Conservation (phyloP, 2,113 vertebrate species). For the Oncorhynchus gorbuscha region DNA sequence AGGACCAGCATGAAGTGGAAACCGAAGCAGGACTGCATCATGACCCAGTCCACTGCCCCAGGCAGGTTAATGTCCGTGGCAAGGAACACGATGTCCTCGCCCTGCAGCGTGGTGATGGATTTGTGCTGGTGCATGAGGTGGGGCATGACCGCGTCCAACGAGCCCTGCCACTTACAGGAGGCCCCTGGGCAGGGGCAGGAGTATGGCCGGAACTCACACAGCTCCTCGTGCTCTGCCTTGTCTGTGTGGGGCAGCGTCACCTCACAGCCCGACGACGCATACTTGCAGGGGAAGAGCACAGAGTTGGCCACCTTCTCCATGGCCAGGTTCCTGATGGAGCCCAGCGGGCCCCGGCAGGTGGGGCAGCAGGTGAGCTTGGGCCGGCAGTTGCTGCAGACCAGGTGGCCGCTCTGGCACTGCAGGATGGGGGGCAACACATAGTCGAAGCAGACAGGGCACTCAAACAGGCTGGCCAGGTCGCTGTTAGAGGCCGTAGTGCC, state of each 20-base stretch:
- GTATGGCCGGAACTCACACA: conserved; percentile 97
- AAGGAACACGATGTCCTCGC: conserved; percentile 97
- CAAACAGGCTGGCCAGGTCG: conserved; percentile 97
- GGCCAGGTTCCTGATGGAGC: conserved; percentile 98
- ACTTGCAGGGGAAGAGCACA: conserved; percentile 97
- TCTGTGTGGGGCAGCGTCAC: conserved; percentile 97
- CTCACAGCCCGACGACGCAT: conserved; percentile 96
- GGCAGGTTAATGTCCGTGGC: conserved; percentile 99
- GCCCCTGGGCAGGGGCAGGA: conserved; percentile 97
- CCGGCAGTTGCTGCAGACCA: conserved; percentile 98
- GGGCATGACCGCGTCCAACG: conserved; percentile 97
- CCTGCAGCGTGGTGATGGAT: conserved; percentile 97
- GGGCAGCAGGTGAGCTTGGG: conserved; percentile 98
- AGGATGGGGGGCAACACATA: conserved; percentile 98
- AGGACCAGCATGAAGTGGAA: conserved; percentile 99
- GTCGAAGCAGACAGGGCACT: conserved; percentile 99
- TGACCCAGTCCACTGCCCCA: conserved; percentile 98
- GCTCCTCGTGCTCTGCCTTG: conserved; percentile 98
- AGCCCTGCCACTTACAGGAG: conserved; percentile 98
- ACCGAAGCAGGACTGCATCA: conserved; percentile 99
- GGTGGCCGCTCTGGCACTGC: conserved; percentile 97
- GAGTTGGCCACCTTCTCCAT: conserved; percentile 99
- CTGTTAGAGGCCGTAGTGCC: conserved; percentile 99
- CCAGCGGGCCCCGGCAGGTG: conserved; percentile 93
- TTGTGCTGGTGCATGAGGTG: conserved; percentile 99